Evolutionary conservation across 1,140 invertebrate species (phyloP), one percentile per base, ranked within the genome.

Genomic region (Aphelinus certus): DNA sequence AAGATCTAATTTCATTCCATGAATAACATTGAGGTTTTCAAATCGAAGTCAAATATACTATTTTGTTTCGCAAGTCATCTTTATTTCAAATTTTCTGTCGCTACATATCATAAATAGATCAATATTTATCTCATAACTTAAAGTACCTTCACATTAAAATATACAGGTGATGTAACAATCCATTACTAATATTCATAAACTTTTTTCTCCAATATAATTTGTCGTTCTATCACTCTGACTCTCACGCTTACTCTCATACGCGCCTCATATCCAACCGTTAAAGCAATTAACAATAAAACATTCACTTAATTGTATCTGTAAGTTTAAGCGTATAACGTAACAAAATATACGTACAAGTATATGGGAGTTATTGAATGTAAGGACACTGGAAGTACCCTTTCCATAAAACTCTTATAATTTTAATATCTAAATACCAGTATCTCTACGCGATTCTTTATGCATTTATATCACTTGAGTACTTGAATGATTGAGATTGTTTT

Each of bases 61-160:
- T 26, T 60, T 53, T 53, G 9, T 53, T 53, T 53, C 6, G 48
- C 49, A 66, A 61, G 62, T 75, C 73, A 71, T 72, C 69, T 76
- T 76, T 76, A 76, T 76, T 76, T 71, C 42, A 71, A 68, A 62
- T 76, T 67, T 72, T 76, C 26, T 49, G 46, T 72, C 42, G 43
- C 75, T 76, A 76, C 69, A 76, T 71, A 76, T 71, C 55, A 76
- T 76, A 76, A 76, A 76, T 76, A 76, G 68, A 76, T 71, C 48
- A 51, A 71, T 76, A 62, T 71, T 70, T 72, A 49, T 67, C 58
- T 62, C 61, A 71, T 72, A 76, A 76, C 68, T 76, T 64, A 76
- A 76, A 43, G 4, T 72, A 71, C 75, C 49, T 55, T 71, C 75
- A 76, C 69, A 76, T 76, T 71, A 68, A 76, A 71, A 76, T 76